Percentiles rank a stretch among this genome's conserved stretches.
These are phyloP conservation scores for Vimba vimba DNA, from an alignment of 2,113 vertebrate species.

Conservation along the genomic window DNA sequence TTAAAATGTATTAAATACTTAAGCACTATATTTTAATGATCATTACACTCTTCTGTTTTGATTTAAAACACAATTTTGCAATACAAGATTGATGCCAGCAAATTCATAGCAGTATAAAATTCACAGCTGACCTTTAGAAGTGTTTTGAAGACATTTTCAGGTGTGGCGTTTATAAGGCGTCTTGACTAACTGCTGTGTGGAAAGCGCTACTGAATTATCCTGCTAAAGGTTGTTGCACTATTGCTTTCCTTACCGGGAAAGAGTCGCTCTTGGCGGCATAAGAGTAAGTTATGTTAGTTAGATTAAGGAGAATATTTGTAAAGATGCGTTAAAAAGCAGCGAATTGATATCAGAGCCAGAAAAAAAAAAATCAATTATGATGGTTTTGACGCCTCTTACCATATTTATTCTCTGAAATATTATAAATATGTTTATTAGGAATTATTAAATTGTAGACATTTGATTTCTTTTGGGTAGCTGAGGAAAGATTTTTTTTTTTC, in stretches of 20 bases:
- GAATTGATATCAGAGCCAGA: constrained; percentile 55
- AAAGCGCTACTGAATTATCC: constrained; percentile 52
- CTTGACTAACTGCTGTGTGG: constrained; percentile 37
- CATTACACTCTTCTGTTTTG: neutral
- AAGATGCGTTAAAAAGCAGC: constrained; percentile 42
- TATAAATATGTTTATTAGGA: constrained; percentile 79
- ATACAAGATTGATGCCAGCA: constrained; percentile 7
- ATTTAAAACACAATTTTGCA: neutral
- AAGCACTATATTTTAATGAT: neutral
- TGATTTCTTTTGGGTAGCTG: constrained; percentile 73
- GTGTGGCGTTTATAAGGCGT: constrained; percentile 1
- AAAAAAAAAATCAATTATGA: constrained; percentile 50
- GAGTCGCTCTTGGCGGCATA: constrained; percentile 79
- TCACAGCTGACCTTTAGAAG: neutral
- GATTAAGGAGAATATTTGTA: constrained; percentile 52
- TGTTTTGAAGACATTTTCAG: neutral
- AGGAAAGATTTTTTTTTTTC: constrained; percentile 57
- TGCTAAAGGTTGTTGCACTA: constrained; percentile 94
- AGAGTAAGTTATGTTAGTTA: constrained; percentile 62
- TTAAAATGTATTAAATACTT: neutral
- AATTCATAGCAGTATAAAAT: neutral
- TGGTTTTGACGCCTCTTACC: constrained; percentile 54
- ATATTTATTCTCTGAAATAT: constrained; percentile 45
- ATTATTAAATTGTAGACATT: constrained; percentile 80
- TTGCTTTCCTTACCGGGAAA: constrained; percentile 85